A percentile compares a stretch with the other conserved stretches of the same genome.
Evolutionary conservation across 2,797 vertebrate species (phyloP).

Genomic region (Myotis myotis): DNA sequence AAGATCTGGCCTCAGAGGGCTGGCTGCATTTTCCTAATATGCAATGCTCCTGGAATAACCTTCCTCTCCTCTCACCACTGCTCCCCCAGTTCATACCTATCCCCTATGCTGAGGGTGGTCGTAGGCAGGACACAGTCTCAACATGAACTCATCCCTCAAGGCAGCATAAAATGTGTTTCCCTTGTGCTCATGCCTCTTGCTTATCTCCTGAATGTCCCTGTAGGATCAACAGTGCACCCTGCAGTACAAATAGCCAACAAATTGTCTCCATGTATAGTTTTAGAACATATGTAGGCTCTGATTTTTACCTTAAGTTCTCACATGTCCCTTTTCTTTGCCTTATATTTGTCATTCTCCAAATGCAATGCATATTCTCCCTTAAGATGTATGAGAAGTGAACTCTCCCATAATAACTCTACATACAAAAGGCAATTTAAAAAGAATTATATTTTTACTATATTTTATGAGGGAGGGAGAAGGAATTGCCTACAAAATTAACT

Average conservation of each 20-base stretch:
- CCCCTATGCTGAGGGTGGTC: no score
- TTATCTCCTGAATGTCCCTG: background rate
- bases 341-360: background rate
- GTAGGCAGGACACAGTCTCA: background rate
- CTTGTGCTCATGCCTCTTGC: fast-evolving
- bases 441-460: background rate
- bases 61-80: background rate
- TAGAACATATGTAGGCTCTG: background rate
- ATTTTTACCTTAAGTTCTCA: background rate
- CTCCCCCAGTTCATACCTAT: fast-evolving
- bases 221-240: background rate
- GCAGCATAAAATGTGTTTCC: background rate
- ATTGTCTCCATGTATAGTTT: background rate
- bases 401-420: background rate
- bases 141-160: background rate
- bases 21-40: background rate
- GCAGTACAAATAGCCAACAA: background rate
- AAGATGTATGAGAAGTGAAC: background rate
- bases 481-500: background rate
- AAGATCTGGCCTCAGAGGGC: fast-evolving
- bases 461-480: background rate
- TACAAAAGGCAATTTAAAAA: background rate
- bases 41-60: background rate
- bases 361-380: background rate
- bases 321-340: background rate